Evolutionary conservation across 2,888 invertebrate species (phyloP), one percentile per base, ranked within the genome.

Genomic region (Drosophila tanythrix): DNA sequence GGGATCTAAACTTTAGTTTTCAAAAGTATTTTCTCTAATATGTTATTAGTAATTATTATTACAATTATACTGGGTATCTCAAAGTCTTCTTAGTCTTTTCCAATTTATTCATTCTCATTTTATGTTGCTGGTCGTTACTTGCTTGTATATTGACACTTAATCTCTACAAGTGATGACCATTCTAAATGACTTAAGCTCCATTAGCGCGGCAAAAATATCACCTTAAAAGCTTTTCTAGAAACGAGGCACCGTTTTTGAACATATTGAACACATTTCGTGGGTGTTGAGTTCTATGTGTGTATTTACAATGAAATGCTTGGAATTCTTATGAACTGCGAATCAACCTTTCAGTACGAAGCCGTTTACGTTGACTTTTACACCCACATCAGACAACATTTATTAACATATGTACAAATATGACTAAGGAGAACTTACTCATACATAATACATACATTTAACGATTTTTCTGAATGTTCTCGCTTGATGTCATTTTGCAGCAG

Each of bases 181-280:
- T 81, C 83, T 52, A 60, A 70, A 73, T 68, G 86, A 71, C 76
- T 89, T 81, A 70, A 86, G 89, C 71, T 72, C 65, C 70, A 86
- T 89, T 79, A 87, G 73, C 58, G 82, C 82, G 88, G 69, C 78
- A 89, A 76, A 89, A 83, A 76, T 74, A 81, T 71, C 83, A 83
- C 74, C 74, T 75, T 46, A 66, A 74, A 79, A 76, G 66, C 65
- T 56, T 61, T 56, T 77, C 66, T 64, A 62, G 73, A 74, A 79
- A 59, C 29, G 35, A 62, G 38, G 33, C 53, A 74, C 89, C 90
- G 85, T 90, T 80, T 90, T 63, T 69, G 81, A 70, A 70, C 51
- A 78, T 51, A 79, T 70, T 79, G 58, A 67, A 68, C 59, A 51
- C 35, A 33, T 50, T 61, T 51, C 52, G 87, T 86, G 75, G 80